A percentile compares a stretch with the other conserved stretches of the same genome.
phyloP scores from a whole-genome alignment of 2,113 vertebrate genomes.

The Cephalophus harveyi region DNA sequence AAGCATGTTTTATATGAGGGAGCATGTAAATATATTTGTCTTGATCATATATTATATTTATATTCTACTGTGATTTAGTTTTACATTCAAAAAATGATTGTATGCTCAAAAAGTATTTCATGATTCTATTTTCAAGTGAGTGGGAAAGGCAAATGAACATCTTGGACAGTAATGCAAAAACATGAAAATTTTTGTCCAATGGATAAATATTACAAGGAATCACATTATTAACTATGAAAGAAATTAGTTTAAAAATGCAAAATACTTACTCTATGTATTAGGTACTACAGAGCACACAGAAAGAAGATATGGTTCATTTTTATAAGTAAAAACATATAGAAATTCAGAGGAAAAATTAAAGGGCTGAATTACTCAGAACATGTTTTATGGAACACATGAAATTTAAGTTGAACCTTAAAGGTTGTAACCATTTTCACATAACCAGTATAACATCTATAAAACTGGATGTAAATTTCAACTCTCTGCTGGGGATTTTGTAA shows the following conservation, averaged over 20 bases:
- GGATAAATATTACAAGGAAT: neutral
- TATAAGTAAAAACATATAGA: neutral
- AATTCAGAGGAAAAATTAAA: neutral
- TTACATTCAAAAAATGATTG: neutral
- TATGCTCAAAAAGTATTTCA: neutral
- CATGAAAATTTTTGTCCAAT: neutral
- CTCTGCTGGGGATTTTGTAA: neutral
- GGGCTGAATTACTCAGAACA: neutral
- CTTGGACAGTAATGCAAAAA: neutral
- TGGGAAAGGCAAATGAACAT: neutral
- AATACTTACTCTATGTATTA: neutral
- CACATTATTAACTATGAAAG: neutral
- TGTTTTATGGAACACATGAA: neutral
- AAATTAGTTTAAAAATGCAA: neutral
- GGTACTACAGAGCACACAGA: neutral
- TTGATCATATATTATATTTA: neutral
- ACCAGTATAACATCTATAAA: neutral
- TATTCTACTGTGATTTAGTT: neutral
- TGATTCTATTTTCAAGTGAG: neutral
- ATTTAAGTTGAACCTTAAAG: neutral
- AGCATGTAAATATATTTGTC: neutral
- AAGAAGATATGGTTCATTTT: neutral
- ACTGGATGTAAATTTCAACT: neutral
- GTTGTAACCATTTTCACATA: neutral
- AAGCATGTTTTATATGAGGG: neutral